Evolutionary conservation across 2,888 invertebrate species (phyloP).

Genomic region (Hesperia comma): DNA sequence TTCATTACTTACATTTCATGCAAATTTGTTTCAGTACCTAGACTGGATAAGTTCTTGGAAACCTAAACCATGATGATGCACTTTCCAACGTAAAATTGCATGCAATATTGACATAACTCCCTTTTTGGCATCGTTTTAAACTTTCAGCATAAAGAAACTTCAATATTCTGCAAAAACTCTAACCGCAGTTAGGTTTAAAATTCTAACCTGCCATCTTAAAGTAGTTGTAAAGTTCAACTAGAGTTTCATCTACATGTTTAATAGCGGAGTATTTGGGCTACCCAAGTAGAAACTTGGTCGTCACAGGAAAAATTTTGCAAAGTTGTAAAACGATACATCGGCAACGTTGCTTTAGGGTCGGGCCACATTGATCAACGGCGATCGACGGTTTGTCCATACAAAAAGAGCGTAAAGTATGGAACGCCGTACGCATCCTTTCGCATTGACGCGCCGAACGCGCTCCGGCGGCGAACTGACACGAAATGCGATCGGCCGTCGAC

Average conservation of each 20-base stretch:
- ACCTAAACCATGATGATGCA: neutral
- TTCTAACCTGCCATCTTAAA: conserved; percentile 27
- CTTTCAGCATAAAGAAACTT: conserved; percentile 1
- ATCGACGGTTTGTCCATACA: no score
- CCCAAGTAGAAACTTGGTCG: conserved; percentile 25
- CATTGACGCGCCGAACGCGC: no score
- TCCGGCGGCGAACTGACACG: no score
- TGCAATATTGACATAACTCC: neutral
- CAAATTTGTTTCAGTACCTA: no score
- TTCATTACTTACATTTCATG: no score
- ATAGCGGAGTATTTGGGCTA: conserved; percentile 34
- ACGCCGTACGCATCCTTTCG: no score
- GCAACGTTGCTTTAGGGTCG: neutral
- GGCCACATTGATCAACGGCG: no score
- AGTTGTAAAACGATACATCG: conserved; percentile 27
- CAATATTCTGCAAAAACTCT: conserved; percentile 26
- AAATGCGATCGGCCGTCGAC: no score
- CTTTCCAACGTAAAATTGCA: neutral
- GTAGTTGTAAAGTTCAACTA: conserved; percentile 33
- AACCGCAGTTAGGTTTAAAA: conserved; percentile 27
- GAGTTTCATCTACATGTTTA: conserved; percentile 36
- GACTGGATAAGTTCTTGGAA: neutral
- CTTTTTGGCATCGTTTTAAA: neutral
- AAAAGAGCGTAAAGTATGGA: no score
- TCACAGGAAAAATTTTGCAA: conserved; percentile 20